Percentiles rank a stretch among this genome's conserved stretches.
phyloP scores from a whole-genome alignment of 2,797 vertebrate species.

The Lates japonicus region DNA sequence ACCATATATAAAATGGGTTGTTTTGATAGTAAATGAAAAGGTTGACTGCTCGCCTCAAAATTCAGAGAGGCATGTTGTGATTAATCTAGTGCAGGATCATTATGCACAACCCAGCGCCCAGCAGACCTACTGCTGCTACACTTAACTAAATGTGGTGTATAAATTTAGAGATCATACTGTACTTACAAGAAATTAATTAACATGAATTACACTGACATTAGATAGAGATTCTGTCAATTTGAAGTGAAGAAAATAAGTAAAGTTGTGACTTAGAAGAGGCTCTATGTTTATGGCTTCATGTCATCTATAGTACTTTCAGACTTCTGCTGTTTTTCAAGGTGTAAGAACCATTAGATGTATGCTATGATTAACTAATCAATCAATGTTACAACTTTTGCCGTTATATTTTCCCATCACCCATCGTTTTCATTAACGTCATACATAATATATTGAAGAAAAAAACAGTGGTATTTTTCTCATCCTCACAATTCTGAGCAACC shows the following conservation, averaged over 20 bases:
- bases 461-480: conserved; percentile 13
- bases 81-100: conserved; percentile 49
- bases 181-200: conserved; percentile 46
- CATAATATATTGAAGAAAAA: background rate
- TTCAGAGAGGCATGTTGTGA: conserved; percentile 36
- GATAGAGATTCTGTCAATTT: conserved; percentile 16
- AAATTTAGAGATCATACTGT: conserved; percentile 41
- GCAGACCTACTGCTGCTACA: conserved; percentile 49
- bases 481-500: conserved; percentile 18
- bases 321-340: conserved; percentile 16
- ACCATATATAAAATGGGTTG: conserved; percentile 3
- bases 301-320: background rate
- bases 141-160: conserved; percentile 45
- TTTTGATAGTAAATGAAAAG: conserved; percentile 50
- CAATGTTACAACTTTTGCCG: conserved; percentile 20
- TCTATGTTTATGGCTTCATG: conserved; percentile 3
- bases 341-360: conserved; percentile 13
- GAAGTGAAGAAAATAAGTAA: background rate
- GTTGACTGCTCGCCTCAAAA: conserved; percentile 33
- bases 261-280: background rate
- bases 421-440: conserved; percentile 31
- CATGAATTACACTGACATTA: conserved; percentile 44
- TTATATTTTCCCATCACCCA: conserved; percentile 2
- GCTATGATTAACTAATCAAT: conserved; percentile 39
- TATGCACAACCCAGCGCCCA: conserved; percentile 27